Base-by-base conservation (phyloP, 2,797 vertebrate genomes). In the Sylvia borin region DNA sequence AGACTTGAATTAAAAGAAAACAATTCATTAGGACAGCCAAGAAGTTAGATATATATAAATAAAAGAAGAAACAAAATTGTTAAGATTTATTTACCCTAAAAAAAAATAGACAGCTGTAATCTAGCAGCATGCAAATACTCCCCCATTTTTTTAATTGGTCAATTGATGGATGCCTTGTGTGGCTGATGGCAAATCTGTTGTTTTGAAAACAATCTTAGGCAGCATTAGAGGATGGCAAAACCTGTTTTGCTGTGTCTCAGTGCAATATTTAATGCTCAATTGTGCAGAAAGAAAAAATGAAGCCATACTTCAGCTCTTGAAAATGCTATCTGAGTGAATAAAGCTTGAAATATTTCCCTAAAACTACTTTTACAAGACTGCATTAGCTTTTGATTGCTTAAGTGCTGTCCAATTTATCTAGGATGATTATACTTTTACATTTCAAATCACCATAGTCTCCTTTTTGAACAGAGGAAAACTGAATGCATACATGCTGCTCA, bases 351-450 rank as follows among this genome's bases (percentile, higher is more conserved):
- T 88, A 95, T 90, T 91, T 95, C 82, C 58, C 68, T 81, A 68
- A 91, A 95, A 94, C 85, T 95, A 78, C 88, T 92, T 91, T 86
- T 94, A 91, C 79, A 91, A 88, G 88, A 83, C 94, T 83, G 66
- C 20, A 32, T 88, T 96, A 94, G 83, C 86, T 94, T 95, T 83
- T 94, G 93, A 93, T 95, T 95, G 88, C 96, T 91, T 95, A 95
- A 95, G 83, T 92, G 94, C 67, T 2, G 3, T 88, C 79, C 90
- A 92, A 90, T 97, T 94, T 95, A 93, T 91, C 93, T 66, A 62
- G 73, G 73, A 90, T 77, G 88, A 96, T 95, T 95, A 93, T 78
- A 88, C 78, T 95, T 91, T 94, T 81, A 88, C 70, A 70, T 88
- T 96, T 95, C 82, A 40, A 88, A 90, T 76, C 68, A 66, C 92